A percentile compares a stretch with the other conserved stretches of the same genome.
Conservation (phyloP, 2,113 vertebrate genomes). For the Trichomycterus rosablanca region DNA sequence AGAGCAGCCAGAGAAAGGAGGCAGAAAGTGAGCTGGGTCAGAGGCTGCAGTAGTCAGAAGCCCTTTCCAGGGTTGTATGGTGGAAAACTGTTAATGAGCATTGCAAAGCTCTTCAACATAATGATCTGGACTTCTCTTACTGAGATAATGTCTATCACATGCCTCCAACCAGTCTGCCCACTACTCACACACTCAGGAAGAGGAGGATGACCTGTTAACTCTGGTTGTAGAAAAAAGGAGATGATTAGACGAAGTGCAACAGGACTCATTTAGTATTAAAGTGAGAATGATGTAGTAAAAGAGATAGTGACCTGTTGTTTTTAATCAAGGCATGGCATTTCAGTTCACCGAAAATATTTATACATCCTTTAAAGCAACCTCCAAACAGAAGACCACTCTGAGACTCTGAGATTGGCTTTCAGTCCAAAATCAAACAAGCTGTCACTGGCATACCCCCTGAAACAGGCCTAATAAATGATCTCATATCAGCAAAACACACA, state of each 20-base stretch:
- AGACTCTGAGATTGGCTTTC: slow-evolving; percentile 60
- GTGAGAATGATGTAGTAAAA: not conserved
- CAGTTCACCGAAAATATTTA: slow-evolving; percentile 4
- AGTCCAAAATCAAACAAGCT: slow-evolving; percentile 57
- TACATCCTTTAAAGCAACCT: not conserved
- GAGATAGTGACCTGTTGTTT: slow-evolving; percentile 5
- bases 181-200: slow-evolving; percentile 36
- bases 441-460: slow-evolving; percentile 54
- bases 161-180: slow-evolving; percentile 43
- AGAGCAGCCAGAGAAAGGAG: slow-evolving; percentile 15
- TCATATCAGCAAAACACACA: slow-evolving; percentile 45
- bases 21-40: slow-evolving; percentile 55
- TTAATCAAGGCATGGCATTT: not conserved
- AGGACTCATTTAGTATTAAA: slow-evolving; percentile 10
- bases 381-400: slow-evolving; percentile 3
- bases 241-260: not conserved
- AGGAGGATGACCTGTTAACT: slow-evolving; percentile 29
- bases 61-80: slow-evolving; percentile 59
- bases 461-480: too few relatives aligned
- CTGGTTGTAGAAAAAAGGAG: not conserved
- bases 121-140: slow-evolving; percentile 68
- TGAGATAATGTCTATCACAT: slow-evolving; percentile 65
- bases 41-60: slow-evolving; percentile 53
- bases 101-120: slow-evolving; percentile 73
- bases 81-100: slow-evolving; percentile 77